Base-by-base conservation (phyloP, 2,888 invertebrate genomes). In the Sinotaia quadrata region DNA sequence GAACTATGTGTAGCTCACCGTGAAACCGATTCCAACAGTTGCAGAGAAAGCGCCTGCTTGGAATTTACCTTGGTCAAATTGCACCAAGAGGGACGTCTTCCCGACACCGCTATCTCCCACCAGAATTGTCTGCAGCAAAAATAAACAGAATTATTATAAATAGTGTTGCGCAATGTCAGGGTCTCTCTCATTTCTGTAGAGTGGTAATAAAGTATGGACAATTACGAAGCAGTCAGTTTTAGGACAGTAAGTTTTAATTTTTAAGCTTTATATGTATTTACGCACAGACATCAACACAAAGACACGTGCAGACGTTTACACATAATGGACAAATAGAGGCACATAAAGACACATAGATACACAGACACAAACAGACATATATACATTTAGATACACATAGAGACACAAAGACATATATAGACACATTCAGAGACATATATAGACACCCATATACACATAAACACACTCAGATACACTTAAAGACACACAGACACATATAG, bases 51-150 rank as follows among this genome's bases (percentile, higher is more conserved):
- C 95, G 7, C 95, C 95, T 1, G 93, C 91, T 85, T 95, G 94
- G 88, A 96, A 96, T 89, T 93, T 94, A 62, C 95, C 95, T 18
- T 95, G 96, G 88, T 96, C 96, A 87, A 96, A 97, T 90, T 96
- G 95, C 36, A 96, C 96, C 73, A 97, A 90, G 63, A 97, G 91
- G 2, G 96, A 96, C 0, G 96, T 96, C 89, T 96, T 96, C 7
- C 96, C 96, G 21, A 96, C 96, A 7, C 96, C 96, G 75, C 95
- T 95, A 90, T 96, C 96, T 1, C 96, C 96, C 37, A 96, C 91
- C n/a, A 96, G 91, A 81, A 96, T 96, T 71, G 95, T 96, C 95
- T 95, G 91, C 52, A 90, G 81, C 44, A 8, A 51, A 4, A 36
- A 57, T 7, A 34, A 8, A 34, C 33, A 21, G 31, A 56, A n/a